Evolutionary conservation across 2,888 invertebrate genomes (phyloP).

Genomic region (Horisme vitalbata): DNA sequence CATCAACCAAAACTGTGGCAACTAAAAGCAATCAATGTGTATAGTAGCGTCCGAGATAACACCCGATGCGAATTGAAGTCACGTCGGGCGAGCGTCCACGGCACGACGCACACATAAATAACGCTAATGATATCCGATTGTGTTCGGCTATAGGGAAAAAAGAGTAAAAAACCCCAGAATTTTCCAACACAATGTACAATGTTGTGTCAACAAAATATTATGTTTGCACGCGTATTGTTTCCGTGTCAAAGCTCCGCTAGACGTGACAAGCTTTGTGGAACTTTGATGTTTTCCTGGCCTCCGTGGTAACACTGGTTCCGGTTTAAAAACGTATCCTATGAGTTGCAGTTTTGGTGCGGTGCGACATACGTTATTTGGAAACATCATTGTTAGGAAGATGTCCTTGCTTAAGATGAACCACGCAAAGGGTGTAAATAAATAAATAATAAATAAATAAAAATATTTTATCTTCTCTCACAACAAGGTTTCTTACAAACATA

Average conservation of each 20-base stretch:
- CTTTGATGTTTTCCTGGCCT: slow-evolving; percentile 10
- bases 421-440: too few relatives aligned
- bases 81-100: slow-evolving; percentile 57
- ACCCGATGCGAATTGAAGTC: slow-evolving; percentile 56
- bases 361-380: neutral
- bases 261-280: slow-evolving; percentile 21
- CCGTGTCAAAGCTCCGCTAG: slow-evolving; percentile 23
- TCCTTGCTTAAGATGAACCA: too few relatives aligned
- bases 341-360: neutral
- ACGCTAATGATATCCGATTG: slow-evolving; percentile 76
- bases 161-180: slow-evolving; percentile 16
- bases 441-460: too few relatives aligned
- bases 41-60: slow-evolving; percentile 51
- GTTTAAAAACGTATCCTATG: too few relatives aligned
- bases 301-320: too few relatives aligned
- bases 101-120: slow-evolving; percentile 72
- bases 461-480: too few relatives aligned
- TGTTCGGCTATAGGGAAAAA: slow-evolving; percentile 53
- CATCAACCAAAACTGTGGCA: slow-evolving; percentile 28
- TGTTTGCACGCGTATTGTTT: slow-evolving; percentile 34
- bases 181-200: slow-evolving; percentile 25
- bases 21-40: slow-evolving; percentile 48
- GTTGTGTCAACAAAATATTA: slow-evolving; percentile 36
- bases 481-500: too few relatives aligned
- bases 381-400: neutral